Conservation (phyloP, 2,888 invertebrate species). For the Apodemia mormo region DNA sequence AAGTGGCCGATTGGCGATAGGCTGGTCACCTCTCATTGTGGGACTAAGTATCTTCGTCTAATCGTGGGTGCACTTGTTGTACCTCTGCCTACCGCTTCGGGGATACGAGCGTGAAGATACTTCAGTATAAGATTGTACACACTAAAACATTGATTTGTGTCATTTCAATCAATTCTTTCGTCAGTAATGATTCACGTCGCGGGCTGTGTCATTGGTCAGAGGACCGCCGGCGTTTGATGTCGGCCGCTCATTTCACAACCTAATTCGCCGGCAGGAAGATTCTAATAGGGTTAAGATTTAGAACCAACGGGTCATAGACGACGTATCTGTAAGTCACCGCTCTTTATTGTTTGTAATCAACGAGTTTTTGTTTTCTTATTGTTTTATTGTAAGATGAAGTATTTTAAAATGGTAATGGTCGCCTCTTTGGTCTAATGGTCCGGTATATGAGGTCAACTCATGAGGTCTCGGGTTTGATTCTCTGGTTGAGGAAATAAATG, state of each 20-base stretch:
- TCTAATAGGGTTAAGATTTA: conserved; percentile 76
- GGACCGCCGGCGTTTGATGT: conserved; percentile 55
- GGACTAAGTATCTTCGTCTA: too few species aligned
- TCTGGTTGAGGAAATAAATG: too few species aligned
- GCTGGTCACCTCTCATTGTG: too few species aligned
- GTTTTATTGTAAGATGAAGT: too few species aligned
- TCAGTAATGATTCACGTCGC: conserved; percentile 57
- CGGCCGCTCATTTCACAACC: conserved; percentile 60
- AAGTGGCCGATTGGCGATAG: too few species aligned
- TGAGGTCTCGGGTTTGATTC: too few species aligned
- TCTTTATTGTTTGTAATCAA: conserved; percentile 9
- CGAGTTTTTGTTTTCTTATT: neutral
- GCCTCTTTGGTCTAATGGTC: too few species aligned
- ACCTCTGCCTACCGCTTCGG: too few species aligned
- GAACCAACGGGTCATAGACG: conserved; percentile 58
- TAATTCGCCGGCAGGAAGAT: conserved; percentile 67
- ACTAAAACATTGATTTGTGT: conserved; percentile 38
- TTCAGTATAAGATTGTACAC: conserved; percentile 31
- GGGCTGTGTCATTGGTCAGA: conserved; percentile 54
- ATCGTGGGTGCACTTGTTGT: too few species aligned
- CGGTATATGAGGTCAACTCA: too few species aligned
- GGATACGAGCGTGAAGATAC: too few species aligned
- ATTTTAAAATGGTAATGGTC: too few species aligned
- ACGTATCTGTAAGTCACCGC: conserved; percentile 23
- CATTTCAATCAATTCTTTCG: conserved; percentile 59